Conservation (phyloP, 2,888 invertebrate genomes). For the Rotaria sp. region DNA sequence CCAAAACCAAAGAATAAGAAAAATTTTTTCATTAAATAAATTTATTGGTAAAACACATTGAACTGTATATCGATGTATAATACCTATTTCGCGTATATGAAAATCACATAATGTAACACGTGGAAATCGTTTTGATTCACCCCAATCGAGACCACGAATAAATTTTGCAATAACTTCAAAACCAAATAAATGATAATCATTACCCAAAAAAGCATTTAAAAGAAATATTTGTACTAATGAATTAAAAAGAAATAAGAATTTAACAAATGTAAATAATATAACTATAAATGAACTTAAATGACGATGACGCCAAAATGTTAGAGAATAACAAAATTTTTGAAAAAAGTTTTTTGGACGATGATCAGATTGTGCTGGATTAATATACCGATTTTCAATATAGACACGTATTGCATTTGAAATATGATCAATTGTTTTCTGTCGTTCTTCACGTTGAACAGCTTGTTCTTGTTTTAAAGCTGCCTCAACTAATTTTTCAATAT, state of each 20-base stretch:
- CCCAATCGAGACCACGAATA: conserved; percentile 42
- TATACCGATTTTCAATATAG: conserved; percentile 34
- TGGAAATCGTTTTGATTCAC: conserved; percentile 43
- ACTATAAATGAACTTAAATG: conserved; percentile 45
- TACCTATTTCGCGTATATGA: conserved; percentile 41
- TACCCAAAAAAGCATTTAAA: conserved; percentile 48
- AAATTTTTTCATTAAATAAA: conserved; percentile 41
- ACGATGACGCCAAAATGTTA: conserved; percentile 4
- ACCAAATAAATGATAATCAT: conserved; percentile 47
- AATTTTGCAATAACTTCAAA: conserved; percentile 47
- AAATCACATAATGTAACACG: conserved; percentile 44
- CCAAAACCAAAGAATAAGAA: conserved; percentile 41
- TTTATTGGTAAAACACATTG: conserved; percentile 44
- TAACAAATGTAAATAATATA: conserved; percentile 47
- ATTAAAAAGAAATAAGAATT: conserved; percentile 48
- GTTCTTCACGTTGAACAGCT: conserved; percentile 23
- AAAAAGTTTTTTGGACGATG: not conserved
- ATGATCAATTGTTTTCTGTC: conserved; percentile 34
- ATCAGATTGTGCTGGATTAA: not conserved
- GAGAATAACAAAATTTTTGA: conserved; percentile 3
- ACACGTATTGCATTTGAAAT: conserved; percentile 32
- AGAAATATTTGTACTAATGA: conserved; percentile 51
- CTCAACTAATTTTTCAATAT: conserved; percentile 39
- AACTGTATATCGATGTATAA: conserved; percentile 40
- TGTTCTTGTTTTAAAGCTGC: conserved; percentile 34